These are phyloP conservation scores for Chondrilla cf. caribensis DNA, from an alignment of 37 sponge, comb jelly and placozoan genomes.

Conservation along the genomic window DNA sequence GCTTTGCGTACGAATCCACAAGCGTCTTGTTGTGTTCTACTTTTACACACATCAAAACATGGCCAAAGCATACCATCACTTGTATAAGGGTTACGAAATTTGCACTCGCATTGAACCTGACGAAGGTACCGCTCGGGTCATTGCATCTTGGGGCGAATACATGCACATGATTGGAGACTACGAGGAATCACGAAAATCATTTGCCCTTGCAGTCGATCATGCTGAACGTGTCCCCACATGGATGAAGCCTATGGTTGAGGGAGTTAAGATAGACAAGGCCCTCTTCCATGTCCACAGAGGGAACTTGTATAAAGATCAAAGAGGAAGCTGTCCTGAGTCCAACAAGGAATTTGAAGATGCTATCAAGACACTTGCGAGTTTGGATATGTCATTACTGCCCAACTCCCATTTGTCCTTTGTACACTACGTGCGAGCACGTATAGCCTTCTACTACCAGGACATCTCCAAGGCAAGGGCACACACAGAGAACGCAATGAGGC, in stretches of 20 bases:
- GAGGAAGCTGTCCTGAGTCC: background rate
- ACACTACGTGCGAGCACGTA: background rate
- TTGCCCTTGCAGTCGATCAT: background rate
- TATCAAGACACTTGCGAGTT: background rate
- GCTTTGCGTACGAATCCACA: background rate
- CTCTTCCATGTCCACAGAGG: background rate
- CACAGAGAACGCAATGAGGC: too few species aligned
- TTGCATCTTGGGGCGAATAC: background rate
- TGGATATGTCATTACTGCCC: background rate
- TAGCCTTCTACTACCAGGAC: background rate
- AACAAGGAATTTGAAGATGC: background rate
- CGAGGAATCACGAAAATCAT: background rate
- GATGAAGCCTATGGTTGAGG: conserved; percentile 3
- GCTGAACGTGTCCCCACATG: background rate
- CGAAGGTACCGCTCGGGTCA: background rate
- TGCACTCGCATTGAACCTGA: conserved; percentile 1
- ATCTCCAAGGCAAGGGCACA: background rate
- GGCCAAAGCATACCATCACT: conserved; percentile 1
- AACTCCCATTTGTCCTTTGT: background rate
- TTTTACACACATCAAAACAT: conserved; percentile 8
- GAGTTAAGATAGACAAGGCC: conserved; percentile 9
- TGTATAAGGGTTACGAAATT: background rate
- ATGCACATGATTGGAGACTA: conserved; percentile 17
- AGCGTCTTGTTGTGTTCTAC: background rate
- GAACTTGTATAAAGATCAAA: background rate